phyloP scores from a whole-genome alignment of 2,888 invertebrate species.

The Erebia ligea region DNA sequence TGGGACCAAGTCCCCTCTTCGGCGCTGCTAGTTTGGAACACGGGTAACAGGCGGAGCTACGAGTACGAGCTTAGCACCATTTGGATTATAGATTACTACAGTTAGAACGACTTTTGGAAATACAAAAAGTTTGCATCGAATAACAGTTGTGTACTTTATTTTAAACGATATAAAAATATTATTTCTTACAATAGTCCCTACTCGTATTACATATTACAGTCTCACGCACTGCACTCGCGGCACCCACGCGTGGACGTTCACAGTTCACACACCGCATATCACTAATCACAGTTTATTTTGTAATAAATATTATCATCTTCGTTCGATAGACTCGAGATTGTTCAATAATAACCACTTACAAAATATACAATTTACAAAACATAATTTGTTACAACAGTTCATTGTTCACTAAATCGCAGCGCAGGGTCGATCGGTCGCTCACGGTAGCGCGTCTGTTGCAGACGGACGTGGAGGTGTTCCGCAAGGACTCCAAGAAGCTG shows the following conservation, averaged over 20 bases:
- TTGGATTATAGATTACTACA: conserved; percentile 63
- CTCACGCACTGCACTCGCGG: conserved; percentile 24
- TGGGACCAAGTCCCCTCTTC: too few relatives aligned
- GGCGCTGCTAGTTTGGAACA: too few relatives aligned
- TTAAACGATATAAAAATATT: conserved; percentile 80
- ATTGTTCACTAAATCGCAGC: conserved; percentile 47
- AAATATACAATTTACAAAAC: conserved; percentile 75
- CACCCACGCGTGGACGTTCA: conserved; percentile 20
- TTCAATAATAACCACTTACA: conserved; percentile 75
- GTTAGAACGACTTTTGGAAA: conserved; percentile 61
- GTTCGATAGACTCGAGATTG: conserved; percentile 66
- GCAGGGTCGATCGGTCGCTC: conserved; percentile 54
- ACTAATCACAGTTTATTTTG: conserved; percentile 74
- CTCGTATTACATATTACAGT: conserved; percentile 51
- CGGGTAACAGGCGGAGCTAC: conserved; percentile 7
- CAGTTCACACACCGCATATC: conserved; percentile 42
- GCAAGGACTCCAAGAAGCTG: conserved; percentile 97
- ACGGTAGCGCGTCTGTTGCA: conserved; percentile 66
- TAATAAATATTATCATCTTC: conserved; percentile 64
- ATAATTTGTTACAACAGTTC: conserved; percentile 64
- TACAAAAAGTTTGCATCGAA: conserved; percentile 67
- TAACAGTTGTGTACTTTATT: conserved; percentile 78
- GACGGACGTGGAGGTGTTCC: conserved; percentile 98
- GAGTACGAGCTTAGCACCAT: conserved; percentile 70
- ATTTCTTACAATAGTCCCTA: conserved; percentile 71